Percentiles rank a stretch among this genome's conserved stretches.
Evolutionary conservation across 2,797 vertebrate species (phyloP).

Genomic region (Taeniopygia guttata): DNA sequence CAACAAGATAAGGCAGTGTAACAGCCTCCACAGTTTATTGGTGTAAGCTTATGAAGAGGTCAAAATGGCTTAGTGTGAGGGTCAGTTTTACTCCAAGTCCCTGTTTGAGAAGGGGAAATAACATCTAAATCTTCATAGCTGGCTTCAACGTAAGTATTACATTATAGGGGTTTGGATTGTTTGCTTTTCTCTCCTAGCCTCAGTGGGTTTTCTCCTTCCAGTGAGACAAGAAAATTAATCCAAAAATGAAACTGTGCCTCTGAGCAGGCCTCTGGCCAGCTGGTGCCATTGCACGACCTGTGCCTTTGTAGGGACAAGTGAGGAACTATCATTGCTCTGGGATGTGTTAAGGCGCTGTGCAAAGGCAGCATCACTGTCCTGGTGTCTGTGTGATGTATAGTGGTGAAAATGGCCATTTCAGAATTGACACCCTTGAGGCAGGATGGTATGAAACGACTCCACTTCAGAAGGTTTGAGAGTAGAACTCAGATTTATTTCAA

Average conservation of each 20-base stretch:
- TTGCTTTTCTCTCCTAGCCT: neutral
- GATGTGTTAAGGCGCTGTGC: rapidly evolving
- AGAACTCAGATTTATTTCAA: too few species aligned
- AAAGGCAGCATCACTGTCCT: neutral
- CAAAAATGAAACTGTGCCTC: rapidly evolving
- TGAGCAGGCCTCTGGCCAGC: neutral
- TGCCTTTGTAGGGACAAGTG: rapidly evolving
- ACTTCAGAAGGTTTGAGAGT: too few species aligned
- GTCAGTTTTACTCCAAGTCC: neutral
- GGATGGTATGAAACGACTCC: too few species aligned
- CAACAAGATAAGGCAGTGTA: slow-evolving; percentile 39
- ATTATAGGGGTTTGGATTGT: neutral
- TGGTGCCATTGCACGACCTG: neutral
- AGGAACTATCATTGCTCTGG: neutral
- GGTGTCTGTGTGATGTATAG: neutral
- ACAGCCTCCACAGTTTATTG: slow-evolving; percentile 31
- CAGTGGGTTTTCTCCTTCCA: neutral
- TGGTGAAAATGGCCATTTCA: neutral
- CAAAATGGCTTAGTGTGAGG: neutral
- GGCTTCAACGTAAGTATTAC: neutral
- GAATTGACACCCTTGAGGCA: too few species aligned
- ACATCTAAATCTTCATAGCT: neutral
- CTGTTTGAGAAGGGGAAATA: neutral
- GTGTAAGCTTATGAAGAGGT: slow-evolving; percentile 35
- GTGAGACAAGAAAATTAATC: neutral